Percentiles rank a stretch among this genome's conserved stretches.
These are phyloP conservation scores for Apamea anceps DNA, from an alignment of 2,888 invertebrate genomes.

Conservation along the genomic window DNA sequence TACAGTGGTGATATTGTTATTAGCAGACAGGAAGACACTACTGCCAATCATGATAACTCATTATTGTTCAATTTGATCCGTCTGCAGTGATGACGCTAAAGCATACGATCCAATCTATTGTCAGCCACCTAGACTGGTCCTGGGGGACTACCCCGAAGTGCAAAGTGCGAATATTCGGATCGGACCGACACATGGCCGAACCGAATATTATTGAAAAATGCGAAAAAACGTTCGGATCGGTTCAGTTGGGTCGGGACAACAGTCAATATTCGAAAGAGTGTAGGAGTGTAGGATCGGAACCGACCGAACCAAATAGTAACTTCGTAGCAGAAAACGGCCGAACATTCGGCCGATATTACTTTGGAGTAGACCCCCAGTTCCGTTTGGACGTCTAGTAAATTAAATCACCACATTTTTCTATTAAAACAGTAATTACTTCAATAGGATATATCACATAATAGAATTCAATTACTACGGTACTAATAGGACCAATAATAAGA, in stretches of 20 bases:
- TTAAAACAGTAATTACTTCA: conserved; percentile 36
- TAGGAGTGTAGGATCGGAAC: no score
- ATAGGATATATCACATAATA: conserved; percentile 56
- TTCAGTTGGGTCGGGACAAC: no score
- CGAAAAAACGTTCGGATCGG: no score
- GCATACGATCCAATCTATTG: neutral
- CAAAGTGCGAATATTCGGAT: no score
- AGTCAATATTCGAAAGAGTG: no score
- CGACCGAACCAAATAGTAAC: no score
- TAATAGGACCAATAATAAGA: conserved; percentile 22
- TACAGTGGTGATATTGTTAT: neutral
- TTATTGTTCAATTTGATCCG: conserved; percentile 1
- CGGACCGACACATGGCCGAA: no score
- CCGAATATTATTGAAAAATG: no score
- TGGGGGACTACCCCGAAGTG: no score
- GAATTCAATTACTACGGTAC: conserved; percentile 50
- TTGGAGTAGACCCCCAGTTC: no score
- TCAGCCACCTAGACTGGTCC: neutral
- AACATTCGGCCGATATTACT: no score
- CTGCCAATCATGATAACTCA: neutral
- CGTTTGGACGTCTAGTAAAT: conserved; percentile 45
- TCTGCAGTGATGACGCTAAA: neutral
- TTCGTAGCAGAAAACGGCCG: no score
- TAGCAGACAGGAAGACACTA: neutral
- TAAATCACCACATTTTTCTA: conserved; percentile 39